These are phyloP conservation scores for Mya arenaria DNA, from an alignment of 1,140 invertebrate genomes.

Conservation along the genomic window DNA sequence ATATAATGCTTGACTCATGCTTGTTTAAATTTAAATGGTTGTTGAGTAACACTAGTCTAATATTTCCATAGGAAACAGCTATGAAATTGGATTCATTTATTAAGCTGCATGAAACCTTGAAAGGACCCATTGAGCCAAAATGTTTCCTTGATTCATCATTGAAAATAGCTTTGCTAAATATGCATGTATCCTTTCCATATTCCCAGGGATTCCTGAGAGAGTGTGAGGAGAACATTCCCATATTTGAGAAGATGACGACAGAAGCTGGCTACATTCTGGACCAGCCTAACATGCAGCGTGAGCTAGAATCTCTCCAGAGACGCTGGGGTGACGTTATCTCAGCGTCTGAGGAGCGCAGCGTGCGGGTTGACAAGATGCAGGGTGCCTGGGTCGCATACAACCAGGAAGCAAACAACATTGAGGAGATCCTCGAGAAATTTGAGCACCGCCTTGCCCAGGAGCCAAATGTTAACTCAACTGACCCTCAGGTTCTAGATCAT, in stretches of 20 bases:
- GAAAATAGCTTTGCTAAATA: not conserved
- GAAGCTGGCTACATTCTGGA: slow-evolving; percentile 82
- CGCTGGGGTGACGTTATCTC: slow-evolving; percentile 74
- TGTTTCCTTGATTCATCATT: not conserved
- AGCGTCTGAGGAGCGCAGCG: slow-evolving; percentile 72
- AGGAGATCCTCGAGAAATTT: slow-evolving; percentile 74
- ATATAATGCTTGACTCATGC: no score
- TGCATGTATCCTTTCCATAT: not conserved
- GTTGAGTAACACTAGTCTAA: no score
- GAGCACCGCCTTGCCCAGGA: slow-evolving; percentile 69
- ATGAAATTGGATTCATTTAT: no score
- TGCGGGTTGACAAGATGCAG: slow-evolving; percentile 73
- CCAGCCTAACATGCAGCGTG: slow-evolving; percentile 81
- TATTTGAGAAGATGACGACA: slow-evolving; percentile 77
- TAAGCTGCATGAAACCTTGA: not conserved
- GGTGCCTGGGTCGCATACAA: slow-evolving; percentile 72
- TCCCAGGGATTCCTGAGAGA: slow-evolving; percentile 85
- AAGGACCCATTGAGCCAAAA: not conserved
- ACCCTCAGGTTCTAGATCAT: slow-evolving; percentile 76
- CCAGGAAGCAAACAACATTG: slow-evolving; percentile 69
- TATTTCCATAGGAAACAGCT: no score
- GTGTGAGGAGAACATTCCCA: slow-evolving; percentile 87
- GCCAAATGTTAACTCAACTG: slow-evolving; percentile 72
- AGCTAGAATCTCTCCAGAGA: slow-evolving; percentile 81
- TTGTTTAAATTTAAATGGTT: no score